Evolutionary conservation across 2,888 invertebrate genomes (phyloP).

Genomic region (Craniophora ligustri): DNA sequence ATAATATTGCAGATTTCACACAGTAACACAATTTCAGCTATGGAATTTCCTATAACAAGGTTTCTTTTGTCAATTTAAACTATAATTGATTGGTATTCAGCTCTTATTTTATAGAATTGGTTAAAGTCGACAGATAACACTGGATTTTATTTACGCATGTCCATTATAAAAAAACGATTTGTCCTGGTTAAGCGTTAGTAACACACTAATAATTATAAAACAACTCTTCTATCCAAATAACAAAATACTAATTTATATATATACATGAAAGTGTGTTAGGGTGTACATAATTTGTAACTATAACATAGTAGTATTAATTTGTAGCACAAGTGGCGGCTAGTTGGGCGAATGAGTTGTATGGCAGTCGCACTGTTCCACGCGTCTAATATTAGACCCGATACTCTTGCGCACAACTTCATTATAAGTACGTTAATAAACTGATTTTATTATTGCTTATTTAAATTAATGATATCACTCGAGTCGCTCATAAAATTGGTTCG

Average conservation of each 20-base stretch:
- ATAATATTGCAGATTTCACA: slow-evolving; percentile 7
- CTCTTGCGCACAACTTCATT: neutral
- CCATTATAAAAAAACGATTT: slow-evolving; percentile 23
- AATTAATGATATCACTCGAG: neutral
- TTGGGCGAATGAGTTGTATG: slow-evolving; percentile 32
- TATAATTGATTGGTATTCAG: slow-evolving; percentile 9
- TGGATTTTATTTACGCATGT: slow-evolving; percentile 8
- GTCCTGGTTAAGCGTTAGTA: slow-evolving; percentile 13
- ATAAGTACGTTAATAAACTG: neutral
- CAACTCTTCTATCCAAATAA: slow-evolving; percentile 25
- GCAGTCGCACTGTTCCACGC: slow-evolving; percentile 13
- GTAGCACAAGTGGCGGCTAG: slow-evolving; percentile 15
- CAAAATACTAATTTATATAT: slow-evolving; percentile 29
- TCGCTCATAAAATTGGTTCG: neutral
- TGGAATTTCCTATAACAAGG: slow-evolving; percentile 1
- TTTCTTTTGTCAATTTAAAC: slow-evolving; percentile 3
- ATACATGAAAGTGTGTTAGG: slow-evolving; percentile 25
- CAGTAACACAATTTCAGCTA: slow-evolving; percentile 7
- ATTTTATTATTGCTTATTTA: neutral
- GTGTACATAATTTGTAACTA: slow-evolving; percentile 32
- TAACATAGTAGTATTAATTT: slow-evolving; percentile 24
- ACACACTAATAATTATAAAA: slow-evolving; percentile 6
- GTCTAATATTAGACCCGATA: slow-evolving; percentile 5
- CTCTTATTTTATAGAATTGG: slow-evolving; percentile 1
- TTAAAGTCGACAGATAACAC: slow-evolving; percentile 8